Percentiles rank a stretch among this genome's conserved stretches.
Conservation (phyloP, 2,113 vertebrate species). For the Pongo pygmaeus region DNA sequence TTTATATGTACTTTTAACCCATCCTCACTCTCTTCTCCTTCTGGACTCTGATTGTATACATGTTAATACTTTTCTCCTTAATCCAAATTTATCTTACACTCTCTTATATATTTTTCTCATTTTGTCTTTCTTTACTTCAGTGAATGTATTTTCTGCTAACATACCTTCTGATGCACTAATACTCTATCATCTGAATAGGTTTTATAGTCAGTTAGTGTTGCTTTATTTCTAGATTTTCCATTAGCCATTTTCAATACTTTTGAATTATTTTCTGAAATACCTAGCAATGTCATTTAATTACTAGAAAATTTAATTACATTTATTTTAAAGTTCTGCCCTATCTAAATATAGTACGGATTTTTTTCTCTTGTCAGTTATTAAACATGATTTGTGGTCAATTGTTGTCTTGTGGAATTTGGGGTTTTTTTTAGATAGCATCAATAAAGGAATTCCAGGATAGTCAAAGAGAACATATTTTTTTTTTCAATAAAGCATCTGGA, state of each 20-base stretch:
- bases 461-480: not conserved
- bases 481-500: not conserved
- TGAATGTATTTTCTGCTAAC: not conserved
- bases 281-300: not conserved
- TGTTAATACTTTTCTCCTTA: not conserved
- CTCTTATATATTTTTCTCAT: not conserved
- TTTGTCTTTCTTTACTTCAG: not conserved
- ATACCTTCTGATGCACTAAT: not conserved
- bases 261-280: not conserved
- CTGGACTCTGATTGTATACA: not conserved
- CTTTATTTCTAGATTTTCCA: not conserved
- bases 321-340: not conserved
- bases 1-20: not conserved
- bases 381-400: not conserved
- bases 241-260: not conserved
- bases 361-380: not conserved
- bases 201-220: not conserved
- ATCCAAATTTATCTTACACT: not conserved
- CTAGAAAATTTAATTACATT: not conserved
- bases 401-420: not conserved
- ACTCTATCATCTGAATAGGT: not conserved
- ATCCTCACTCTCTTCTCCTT: not conserved
- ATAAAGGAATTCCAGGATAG: not conserved
- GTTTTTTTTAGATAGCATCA: not conserved
- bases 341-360: not conserved